A percentile compares a stretch with the other conserved stretches of the same genome.
Evolutionary conservation across 2,113 vertebrate genomes (phyloP).

Genomic region (Scortum barcoo): DNA sequence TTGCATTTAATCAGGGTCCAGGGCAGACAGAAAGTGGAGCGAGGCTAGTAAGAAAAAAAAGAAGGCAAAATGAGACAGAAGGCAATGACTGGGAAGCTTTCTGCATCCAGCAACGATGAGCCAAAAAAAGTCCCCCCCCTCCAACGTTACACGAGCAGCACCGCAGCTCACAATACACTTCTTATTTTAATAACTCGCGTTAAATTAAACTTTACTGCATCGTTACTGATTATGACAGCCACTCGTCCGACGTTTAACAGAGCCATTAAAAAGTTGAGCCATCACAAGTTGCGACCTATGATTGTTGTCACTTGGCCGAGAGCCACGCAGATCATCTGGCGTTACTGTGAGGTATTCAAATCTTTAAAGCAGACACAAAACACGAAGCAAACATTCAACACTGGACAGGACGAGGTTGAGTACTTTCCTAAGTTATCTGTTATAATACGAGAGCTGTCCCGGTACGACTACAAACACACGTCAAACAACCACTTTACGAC

Average conservation of each 20-base stretch:
- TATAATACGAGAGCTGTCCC: constrained; percentile 9
- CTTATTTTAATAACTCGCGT: constrained; percentile 1
- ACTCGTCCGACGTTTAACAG: constrained; percentile 35
- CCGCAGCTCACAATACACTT: neutral
- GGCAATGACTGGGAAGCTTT: constrained; percentile 24
- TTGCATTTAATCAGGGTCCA: constrained; percentile 46
- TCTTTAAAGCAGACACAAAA: constrained; percentile 9
- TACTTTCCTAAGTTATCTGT: neutral
- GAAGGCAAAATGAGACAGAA: constrained; percentile 21
- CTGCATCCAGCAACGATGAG: constrained; percentile 12
- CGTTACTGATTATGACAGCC: constrained; percentile 37
- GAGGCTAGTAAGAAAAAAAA: constrained; percentile 24
- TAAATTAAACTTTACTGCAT: constrained; percentile 30
- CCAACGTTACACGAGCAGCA: constrained; percentile 9
- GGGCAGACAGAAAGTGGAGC: constrained; percentile 47
- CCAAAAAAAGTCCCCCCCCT: too few relatives aligned
- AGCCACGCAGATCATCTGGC: constrained; percentile 37
- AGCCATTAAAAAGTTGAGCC: constrained; percentile 52
- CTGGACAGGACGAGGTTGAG: neutral
- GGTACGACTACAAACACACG: neutral
- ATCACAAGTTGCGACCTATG: constrained; percentile 48
- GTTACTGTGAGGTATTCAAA: constrained; percentile 25
- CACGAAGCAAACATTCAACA: neutral
- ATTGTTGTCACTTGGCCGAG: constrained; percentile 60
- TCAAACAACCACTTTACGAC: neutral